Conservation (phyloP, 2,797 vertebrate species). For the Taeniopygia guttata region DNA sequence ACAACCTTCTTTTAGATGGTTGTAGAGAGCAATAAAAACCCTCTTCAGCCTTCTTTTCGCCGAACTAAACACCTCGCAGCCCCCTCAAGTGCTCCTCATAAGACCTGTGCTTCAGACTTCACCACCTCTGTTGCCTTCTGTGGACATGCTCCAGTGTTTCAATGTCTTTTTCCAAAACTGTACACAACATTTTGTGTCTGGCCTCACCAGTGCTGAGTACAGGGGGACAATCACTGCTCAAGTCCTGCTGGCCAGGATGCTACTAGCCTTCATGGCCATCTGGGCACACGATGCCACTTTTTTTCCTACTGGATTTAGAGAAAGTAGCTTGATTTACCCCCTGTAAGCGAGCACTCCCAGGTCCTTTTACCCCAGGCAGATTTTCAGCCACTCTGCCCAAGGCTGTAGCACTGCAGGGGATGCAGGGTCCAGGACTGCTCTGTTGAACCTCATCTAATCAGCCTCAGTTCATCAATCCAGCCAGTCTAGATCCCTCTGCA, state of each 20-base stretch:
- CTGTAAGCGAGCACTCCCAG: background rate
- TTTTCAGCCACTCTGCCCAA: background rate
- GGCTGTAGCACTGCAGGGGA: rapidly evolving
- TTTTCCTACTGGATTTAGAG: background rate
- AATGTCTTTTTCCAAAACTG: background rate
- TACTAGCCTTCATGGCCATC: background rate
- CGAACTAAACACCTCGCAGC: background rate
- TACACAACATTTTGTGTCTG: rapidly evolving
- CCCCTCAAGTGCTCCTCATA: background rate
- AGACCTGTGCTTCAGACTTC: background rate
- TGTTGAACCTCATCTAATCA: background rate
- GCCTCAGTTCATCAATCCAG: background rate
- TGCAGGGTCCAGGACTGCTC: background rate
- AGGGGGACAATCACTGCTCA: background rate
- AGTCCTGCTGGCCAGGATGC: background rate
- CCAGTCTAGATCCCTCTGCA: background rate
- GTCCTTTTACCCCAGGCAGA: background rate
- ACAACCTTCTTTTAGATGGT: background rate
- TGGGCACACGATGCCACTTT: background rate
- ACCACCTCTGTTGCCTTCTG: background rate
- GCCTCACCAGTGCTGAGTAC: background rate
- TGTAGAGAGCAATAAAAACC: rapidly evolving
- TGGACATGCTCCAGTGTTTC: background rate
- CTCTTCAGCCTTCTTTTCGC: background rate
- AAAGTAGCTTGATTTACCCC: background rate